These are phyloP conservation scores for Saturnia japonica DNA, from an alignment of 2,888 invertebrate genomes.

Conservation along the genomic window DNA sequence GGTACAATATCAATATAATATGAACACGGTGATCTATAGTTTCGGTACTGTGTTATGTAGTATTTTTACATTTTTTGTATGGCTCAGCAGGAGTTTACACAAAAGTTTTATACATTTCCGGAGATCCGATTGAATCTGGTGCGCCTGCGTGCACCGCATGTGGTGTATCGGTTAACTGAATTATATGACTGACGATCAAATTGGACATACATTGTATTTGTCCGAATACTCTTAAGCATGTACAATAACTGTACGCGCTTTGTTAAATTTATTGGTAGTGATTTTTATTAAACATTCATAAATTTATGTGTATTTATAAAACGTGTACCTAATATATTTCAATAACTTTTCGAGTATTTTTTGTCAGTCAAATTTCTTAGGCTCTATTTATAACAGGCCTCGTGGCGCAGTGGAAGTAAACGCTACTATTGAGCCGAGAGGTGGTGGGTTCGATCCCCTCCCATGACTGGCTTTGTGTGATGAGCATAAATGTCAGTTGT, in stretches of 20 bases:
- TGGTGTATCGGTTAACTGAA: constrained; percentile 72
- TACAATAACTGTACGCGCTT: constrained; percentile 44
- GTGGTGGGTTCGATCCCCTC: no score
- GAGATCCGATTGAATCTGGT: constrained; percentile 56
- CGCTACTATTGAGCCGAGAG: no score
- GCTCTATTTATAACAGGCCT: no score
- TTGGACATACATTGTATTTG: constrained; percentile 37
- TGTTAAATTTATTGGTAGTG: constrained; percentile 26
- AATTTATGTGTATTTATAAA: not conserved
- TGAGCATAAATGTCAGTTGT: no score
- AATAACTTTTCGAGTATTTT: not conserved
- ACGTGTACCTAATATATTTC: not conserved
- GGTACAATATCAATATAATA: not conserved
- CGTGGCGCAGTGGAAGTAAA: no score
- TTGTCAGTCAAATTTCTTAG: not conserved
- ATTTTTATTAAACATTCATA: not conserved
- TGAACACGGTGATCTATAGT: constrained; percentile 3
- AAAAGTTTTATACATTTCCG: constrained; percentile 55
- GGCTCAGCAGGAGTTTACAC: constrained; percentile 68
- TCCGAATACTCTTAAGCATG: constrained; percentile 47
- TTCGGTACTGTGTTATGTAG: constrained; percentile 22
- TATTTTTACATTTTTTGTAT: constrained; percentile 52
- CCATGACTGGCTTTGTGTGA: no score
- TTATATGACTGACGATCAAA: constrained; percentile 63
- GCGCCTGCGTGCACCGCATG: constrained; percentile 63